Evolutionary conservation across 2,888 invertebrate genomes (phyloP).

Genomic region (Trissoscelio sp.): DNA sequence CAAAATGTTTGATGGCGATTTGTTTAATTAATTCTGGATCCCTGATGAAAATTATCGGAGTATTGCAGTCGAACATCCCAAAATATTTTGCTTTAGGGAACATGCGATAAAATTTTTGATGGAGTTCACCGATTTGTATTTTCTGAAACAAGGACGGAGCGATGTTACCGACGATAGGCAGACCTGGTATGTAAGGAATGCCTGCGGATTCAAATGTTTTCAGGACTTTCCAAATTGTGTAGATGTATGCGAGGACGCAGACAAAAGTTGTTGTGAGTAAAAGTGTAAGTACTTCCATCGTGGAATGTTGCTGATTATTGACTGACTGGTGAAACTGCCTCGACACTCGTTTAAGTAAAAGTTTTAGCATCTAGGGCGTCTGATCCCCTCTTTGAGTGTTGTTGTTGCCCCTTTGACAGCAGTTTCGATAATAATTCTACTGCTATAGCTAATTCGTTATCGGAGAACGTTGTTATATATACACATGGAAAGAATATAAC

Average conservation of each 20-base stretch:
- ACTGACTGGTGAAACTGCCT: constrained; percentile 22
- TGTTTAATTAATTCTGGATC: constrained; percentile 74
- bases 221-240: not conserved
- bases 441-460: no score
- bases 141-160: constrained; percentile 37
- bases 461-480: no score
- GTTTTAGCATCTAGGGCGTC: no score
- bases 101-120: no score
- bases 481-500: no score
- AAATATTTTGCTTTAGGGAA: no score
- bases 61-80: no score
- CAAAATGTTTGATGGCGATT: constrained; percentile 50
- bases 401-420: no score
- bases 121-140: constrained; percentile 47
- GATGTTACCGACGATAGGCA: not conserved
- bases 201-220: not conserved
- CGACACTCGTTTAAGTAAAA: no score
- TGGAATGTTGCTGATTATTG: not conserved
- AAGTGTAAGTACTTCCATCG: no score
- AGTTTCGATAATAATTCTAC: no score
- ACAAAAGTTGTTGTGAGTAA: not conserved
- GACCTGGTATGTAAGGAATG: not conserved
- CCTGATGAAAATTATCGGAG: constrained; percentile 69
- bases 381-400: no score
- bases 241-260: not conserved